Conservation (phyloP, 2,113 vertebrate genomes). For the Alectura lathami region DNA sequence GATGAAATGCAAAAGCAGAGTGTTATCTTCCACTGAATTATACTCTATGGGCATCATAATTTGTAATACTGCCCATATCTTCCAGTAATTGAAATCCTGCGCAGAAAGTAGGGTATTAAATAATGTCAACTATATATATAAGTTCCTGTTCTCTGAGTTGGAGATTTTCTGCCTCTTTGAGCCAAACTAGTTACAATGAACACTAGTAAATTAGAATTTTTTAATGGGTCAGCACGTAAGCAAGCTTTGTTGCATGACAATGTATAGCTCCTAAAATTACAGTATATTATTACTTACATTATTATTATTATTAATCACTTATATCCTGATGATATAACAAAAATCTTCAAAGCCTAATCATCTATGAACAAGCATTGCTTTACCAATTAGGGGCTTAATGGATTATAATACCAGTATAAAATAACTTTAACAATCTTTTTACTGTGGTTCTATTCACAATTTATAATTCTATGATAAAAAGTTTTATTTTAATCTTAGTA, state of each 20-base stretch:
- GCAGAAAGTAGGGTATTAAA: constrained; percentile 27
- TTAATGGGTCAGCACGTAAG: not conserved
- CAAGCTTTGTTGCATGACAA: not conserved
- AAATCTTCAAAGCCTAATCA: not conserved
- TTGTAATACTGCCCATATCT: constrained; percentile 14
- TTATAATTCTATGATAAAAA: not conserved
- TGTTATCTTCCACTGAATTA: constrained; percentile 29
- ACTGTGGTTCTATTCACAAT: not conserved
- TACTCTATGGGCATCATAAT: not conserved
- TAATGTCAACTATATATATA: not conserved
- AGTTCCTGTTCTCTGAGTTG: not conserved
- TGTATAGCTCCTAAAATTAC: not conserved
- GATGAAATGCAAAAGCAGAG: not conserved
- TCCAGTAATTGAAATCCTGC: constrained; percentile 26
- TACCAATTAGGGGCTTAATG: not conserved
- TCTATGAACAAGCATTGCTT: not conserved
- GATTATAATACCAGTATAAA: not conserved
- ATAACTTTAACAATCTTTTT: not conserved
- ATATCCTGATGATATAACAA: not conserved
- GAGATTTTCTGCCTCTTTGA: not conserved
- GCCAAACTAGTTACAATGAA: not conserved
- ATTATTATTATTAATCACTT: not conserved
- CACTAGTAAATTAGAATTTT: constrained; percentile 27
- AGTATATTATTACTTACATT: not conserved
- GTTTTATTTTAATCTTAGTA: not conserved